These are phyloP conservation scores for Buathra laborator DNA, from an alignment of 2,888 invertebrate genomes.

Conservation along the genomic window DNA sequence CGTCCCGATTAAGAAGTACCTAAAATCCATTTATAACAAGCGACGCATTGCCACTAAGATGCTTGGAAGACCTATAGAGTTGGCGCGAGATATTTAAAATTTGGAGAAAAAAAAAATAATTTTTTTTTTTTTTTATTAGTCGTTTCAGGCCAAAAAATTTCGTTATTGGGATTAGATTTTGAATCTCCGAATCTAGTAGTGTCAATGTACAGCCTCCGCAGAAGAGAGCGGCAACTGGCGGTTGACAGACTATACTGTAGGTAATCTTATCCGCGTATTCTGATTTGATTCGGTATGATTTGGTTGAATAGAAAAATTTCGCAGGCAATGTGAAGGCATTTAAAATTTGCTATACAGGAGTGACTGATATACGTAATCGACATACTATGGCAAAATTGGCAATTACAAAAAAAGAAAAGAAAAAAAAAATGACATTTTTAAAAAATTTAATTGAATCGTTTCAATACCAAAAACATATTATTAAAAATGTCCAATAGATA, in stretches of 20 bases:
- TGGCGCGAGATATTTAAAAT: neutral
- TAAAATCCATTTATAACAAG: neutral
- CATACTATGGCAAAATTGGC: no score
- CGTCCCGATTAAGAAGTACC: neutral
- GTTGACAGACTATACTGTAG: constrained; percentile 46
- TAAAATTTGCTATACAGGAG: no score
- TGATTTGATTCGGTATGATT: neutral
- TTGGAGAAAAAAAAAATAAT: neutral
- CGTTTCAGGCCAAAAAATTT: neutral
- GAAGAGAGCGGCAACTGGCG: constrained; percentile 57
- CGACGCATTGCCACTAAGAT: neutral
- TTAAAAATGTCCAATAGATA: no score
- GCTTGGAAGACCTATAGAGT: neutral
- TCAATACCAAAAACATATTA: no score
- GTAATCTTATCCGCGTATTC: constrained; percentile 7
- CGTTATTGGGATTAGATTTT: constrained; percentile 27
- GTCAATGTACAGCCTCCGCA: constrained; percentile 8
- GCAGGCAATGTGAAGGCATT: no score
- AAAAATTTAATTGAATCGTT: no score
- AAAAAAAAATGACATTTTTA: no score
- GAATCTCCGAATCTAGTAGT: constrained; percentile 21
- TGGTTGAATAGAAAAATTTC: no score
- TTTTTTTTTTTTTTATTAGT: neutral
- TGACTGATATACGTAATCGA: no score
- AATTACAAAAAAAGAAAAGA: no score